Base-by-base conservation (phyloP, 1,140 invertebrate species). In the Riptortus pedestris region DNA sequence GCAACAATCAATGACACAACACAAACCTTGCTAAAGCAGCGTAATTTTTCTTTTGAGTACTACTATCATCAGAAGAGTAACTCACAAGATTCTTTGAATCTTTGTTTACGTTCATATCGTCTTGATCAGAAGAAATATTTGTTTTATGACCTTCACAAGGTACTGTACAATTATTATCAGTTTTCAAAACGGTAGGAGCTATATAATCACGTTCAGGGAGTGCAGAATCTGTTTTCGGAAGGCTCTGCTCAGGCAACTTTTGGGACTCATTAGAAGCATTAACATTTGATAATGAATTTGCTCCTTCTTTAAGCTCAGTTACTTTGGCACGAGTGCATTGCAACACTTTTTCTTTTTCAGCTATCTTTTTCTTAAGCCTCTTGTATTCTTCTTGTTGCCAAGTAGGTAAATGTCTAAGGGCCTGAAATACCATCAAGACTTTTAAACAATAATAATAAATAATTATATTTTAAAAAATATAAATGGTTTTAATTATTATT, bases 351-450 rank as follows among this genome's bases (percentile, higher is more conserved):
- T 47, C 27, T 47, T 63, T 62, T 24, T 59, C 38, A 62, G 60
- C 33, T 28, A 63, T n/a, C 47, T 58, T 63, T n/a, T 24, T 58
- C 24, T 66, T 66, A 16, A 59, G 43, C 28, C 60, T 57, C 26
- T 43, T 20, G 29, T 62, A 66, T 38, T 66, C 65, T 60, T 66
- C 65, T 59, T 63, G 57, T 27, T 66, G 65, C 52, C 60, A 61
- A 0, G 48, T 20, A 14, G 65, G 61, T 20, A 66, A 57, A 66
- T 63, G 51, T 47, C 26, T 55, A 5, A 61, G 16, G 11, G 27
- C 61, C 65, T 66, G 24, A 38, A 60, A 31, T 27, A 47, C 22
- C 4, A 47, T 47, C 1, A n/a, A 45, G 2, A n/a, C 14, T 3
- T 2, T 2, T 12, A 47, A 47, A 47, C 7, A n/a, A 47, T 47